phyloP scores from a whole-genome alignment of 35 echinoderm and acorn worm species.

The Diadema setosum region DNA sequence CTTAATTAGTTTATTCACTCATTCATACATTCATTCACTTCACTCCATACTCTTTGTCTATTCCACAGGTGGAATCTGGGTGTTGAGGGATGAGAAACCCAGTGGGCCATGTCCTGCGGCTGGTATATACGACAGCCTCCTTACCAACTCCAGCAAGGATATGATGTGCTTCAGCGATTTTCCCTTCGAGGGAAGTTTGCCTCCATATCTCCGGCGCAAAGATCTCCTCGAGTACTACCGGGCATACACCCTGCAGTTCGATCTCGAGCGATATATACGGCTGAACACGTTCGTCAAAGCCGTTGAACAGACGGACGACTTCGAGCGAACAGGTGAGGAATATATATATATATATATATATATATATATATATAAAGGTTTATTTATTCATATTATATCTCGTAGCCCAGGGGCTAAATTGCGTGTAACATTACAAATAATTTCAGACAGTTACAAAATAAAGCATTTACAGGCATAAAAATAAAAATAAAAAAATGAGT shows the following conservation, averaged over 20 bases:
- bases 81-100: neutral
- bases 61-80: neutral
- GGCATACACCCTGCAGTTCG: conserved; percentile 43
- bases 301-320: conserved; percentile 44
- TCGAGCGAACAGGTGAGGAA: conserved; percentile 43
- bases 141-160: conserved; percentile 67
- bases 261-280: conserved; percentile 27
- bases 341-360: too few species aligned
- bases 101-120: neutral
- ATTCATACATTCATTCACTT: too few species aligned
- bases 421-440: too few species aligned
- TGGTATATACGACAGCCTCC: conserved; percentile 47
- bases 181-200: conserved; percentile 22
- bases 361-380: too few species aligned
- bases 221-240: conserved; percentile 38
- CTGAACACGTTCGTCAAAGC: conserved; percentile 7
- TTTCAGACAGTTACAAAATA: too few species aligned
- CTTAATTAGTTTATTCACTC: too few species aligned
- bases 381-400: too few species aligned
- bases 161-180: conserved; percentile 78
- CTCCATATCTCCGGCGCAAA: conserved; percentile 44
- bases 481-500: too few species aligned
- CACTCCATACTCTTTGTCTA: too few species aligned
- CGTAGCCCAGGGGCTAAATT: too few species aligned
- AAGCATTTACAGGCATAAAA: too few species aligned